A percentile compares a stretch with the other conserved stretches of the same genome.
Evolutionary conservation across 2,888 invertebrate species (phyloP).

Genomic region (Alentia gelatinosa): DNA sequence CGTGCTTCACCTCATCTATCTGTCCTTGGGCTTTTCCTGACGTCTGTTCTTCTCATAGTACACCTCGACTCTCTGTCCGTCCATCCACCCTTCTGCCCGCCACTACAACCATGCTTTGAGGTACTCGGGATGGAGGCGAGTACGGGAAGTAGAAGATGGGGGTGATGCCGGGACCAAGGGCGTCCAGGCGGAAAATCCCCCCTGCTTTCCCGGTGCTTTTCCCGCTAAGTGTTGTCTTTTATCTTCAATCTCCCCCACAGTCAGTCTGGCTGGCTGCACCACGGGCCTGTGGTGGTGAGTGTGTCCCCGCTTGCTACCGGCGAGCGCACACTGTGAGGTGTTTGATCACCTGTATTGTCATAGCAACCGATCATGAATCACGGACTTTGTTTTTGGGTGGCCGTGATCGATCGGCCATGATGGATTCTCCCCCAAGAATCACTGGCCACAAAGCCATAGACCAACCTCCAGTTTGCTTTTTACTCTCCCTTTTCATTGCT

Average conservation of each 20-base stretch:
- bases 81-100: too few species aligned
- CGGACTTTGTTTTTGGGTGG: not conserved
- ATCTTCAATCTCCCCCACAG: too few species aligned
- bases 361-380: slow-evolving; percentile 16
- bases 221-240: not conserved
- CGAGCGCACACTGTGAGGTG: not conserved
- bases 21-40: too few species aligned
- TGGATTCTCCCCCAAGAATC: not conserved
- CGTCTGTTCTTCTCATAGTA: too few species aligned
- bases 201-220: not conserved
- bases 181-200: not conserved
- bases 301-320: too few species aligned
- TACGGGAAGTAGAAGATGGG: not conserved
- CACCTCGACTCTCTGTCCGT: too few species aligned
- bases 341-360: slow-evolving; percentile 22
- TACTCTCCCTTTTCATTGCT: too few species aligned
- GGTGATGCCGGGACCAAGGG: not conserved
- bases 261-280: too few species aligned
- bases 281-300: not conserved
- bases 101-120: too few species aligned
- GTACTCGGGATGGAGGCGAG: not conserved
- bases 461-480: not conserved
- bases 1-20: too few species aligned
- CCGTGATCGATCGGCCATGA: not conserved
- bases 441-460: not conserved